Evolutionary conservation across 2,797 vertebrate genomes (phyloP), one percentile per base, ranked within the genome.

Genomic region (Sphaeramia orbicularis): DNA sequence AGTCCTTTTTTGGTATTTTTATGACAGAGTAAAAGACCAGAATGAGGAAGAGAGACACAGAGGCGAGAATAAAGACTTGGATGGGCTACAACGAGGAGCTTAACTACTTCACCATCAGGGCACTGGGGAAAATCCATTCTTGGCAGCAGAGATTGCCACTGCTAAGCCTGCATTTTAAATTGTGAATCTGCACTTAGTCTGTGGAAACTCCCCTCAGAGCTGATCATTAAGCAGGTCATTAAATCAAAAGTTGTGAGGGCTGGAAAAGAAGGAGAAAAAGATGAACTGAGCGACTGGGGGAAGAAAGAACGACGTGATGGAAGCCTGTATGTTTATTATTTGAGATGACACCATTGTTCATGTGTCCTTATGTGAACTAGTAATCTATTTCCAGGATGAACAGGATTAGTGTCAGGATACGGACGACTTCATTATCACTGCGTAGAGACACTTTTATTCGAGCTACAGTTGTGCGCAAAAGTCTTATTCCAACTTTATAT

Each of bases 111-210:
- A 94, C 92, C 92, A 92, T 91, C 94, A 87, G 93, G 91, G 93
- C 92, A 95, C 92, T 89, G 92, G 93, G 94, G 95, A 95, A 95
- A 96, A 96, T 95, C 94, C 94, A 95, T 96, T 96, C 77, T 94
- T 95, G 95, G 95, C 95, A 95, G 89, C 82, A 1, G 90, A 95
- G 93, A 71, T 93, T 94, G 94, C 94, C 93, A 93, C 94, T 94
- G 95, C 95, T 94, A 96, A 95, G 94, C 95, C 95, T 92, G 94
- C 93, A 95, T 96, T 96, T 95, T 94, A 95, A 95, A 95, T 95
- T 91, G 93, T 92, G 95, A 92, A 95, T 95, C 94, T 96, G 93
- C 91, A 92, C 92, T 95, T 95, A 95, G 93, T 95, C 94, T 94
- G 93, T 91, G 92, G 94, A 95, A 96, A 96, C 94, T 95, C 95